Percentiles rank a stretch among this genome's conserved stretches.
Evolutionary conservation across 2,797 vertebrate species (phyloP).

Genomic region (Sphenodon punctatus): DNA sequence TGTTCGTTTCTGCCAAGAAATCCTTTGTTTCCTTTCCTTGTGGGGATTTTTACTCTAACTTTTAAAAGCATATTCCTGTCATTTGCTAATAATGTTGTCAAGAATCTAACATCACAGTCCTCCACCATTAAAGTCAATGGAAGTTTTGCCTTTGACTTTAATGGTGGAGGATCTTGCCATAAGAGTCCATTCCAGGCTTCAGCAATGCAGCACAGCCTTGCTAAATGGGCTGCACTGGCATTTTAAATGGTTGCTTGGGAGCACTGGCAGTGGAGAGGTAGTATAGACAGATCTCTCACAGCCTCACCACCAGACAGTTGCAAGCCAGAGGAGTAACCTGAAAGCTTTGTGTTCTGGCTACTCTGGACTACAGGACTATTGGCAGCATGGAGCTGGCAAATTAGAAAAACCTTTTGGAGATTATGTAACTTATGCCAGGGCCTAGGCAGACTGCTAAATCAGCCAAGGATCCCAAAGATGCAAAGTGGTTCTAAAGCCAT

Average conservation of each 20-base stretch:
- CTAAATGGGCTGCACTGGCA: too few species aligned
- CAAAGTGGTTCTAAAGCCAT: background rate
- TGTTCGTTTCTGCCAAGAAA: slow-evolving; percentile 68
- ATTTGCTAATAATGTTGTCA: background rate
- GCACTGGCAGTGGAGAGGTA: background rate
- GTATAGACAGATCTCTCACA: fast-evolving
- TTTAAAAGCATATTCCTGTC: slow-evolving; percentile 54
- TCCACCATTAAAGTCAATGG: too few species aligned
- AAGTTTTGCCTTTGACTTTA: too few species aligned
- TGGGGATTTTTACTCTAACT: slow-evolving; percentile 64
- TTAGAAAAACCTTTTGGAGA: fast-evolving
- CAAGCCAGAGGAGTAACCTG: background rate
- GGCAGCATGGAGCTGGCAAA: fast-evolving
- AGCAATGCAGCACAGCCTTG: too few species aligned
- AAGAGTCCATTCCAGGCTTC: background rate
- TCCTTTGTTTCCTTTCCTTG: slow-evolving; percentile 66
- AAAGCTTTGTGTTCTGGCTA: background rate
- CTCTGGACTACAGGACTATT: background rate
- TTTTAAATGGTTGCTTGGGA: background rate
- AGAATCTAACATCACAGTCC: too few species aligned
- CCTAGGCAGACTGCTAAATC: background rate
- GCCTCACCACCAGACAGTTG: too few species aligned
- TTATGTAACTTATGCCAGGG: background rate
- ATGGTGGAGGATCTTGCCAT: too few species aligned
- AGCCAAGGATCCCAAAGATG: background rate